Evolutionary conservation across 1,140 invertebrate genomes (phyloP).

Genomic region (Conopomorpha cramerella): DNA sequence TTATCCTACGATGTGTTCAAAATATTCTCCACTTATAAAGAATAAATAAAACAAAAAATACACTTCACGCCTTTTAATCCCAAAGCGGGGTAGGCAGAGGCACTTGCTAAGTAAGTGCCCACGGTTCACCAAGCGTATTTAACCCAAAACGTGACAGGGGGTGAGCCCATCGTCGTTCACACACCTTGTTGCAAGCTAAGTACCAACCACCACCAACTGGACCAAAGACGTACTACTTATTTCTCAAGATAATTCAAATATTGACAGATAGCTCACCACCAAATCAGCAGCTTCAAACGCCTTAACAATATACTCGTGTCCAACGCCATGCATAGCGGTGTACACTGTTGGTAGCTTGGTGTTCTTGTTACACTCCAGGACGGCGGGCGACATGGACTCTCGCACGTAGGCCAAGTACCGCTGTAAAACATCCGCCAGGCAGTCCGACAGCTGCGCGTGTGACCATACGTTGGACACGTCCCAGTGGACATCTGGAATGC

Average conservation of each 20-base stretch:
- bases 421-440: conserved; percentile 64
- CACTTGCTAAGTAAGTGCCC: too few relatives aligned
- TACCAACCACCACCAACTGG: background rate
- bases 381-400: conserved; percentile 55
- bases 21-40: too few relatives aligned
- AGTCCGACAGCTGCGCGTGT: conserved; percentile 60
- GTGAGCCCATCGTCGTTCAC: too few relatives aligned
- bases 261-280: conserved; percentile 34
- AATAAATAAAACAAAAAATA: too few relatives aligned
- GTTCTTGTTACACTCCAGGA: conserved; percentile 63
- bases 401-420: conserved; percentile 70
- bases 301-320: conserved; percentile 76
- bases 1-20: too few relatives aligned
- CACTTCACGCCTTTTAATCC: too few relatives aligned
- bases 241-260: background rate
- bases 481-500: conserved; percentile 47
- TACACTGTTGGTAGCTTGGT: conserved; percentile 79
- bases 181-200: too few relatives aligned
- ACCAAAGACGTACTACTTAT: background rate
- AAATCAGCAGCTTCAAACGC: conserved; percentile 80
- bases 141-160: too few relatives aligned
- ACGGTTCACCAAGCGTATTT: too few relatives aligned
- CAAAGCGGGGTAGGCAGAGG: too few relatives aligned
- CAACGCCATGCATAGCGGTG: conserved; percentile 98
- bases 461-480: conserved; percentile 38